Percentiles rank a stretch among this genome's conserved stretches.
These are phyloP conservation scores for Pagetopsis macropterus DNA, from an alignment of 2,797 vertebrate genomes.

Conservation along the genomic window DNA sequence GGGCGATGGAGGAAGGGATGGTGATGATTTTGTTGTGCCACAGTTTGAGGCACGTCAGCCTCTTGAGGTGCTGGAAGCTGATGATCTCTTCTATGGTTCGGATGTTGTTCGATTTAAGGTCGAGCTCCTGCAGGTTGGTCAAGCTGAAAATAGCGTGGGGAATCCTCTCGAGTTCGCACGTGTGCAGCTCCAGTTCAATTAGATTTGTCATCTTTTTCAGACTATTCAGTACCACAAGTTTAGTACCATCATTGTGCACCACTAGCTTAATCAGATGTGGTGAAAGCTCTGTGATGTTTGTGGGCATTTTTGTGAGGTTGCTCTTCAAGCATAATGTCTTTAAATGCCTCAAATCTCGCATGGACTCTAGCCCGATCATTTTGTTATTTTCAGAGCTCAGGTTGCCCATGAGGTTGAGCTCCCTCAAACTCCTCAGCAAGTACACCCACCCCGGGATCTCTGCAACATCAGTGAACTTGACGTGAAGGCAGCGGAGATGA, in stretches of 20 bases:
- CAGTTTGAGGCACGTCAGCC: conserved; percentile 94
- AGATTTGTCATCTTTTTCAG: conserved; percentile 98
- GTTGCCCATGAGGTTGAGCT: conserved; percentile 93
- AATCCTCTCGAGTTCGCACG: conserved; percentile 95
- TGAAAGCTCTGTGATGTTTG: conserved; percentile 95
- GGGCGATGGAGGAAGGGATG: conserved; percentile 94
- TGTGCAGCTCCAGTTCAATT: conserved; percentile 92
- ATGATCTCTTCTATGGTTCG: conserved; percentile 97
- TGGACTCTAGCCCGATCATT: conserved; percentile 96
- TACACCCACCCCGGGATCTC: conserved; percentile 98
- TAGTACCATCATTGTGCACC: conserved; percentile 96
- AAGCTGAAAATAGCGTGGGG: conserved; percentile 98
- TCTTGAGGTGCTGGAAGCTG: conserved; percentile 97
- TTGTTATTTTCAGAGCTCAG: conserved; percentile 98
- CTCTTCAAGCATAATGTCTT: conserved; percentile 94
- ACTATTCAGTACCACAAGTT: conserved; percentile 94
- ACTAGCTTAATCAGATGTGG: conserved; percentile 92
- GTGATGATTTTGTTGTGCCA: conserved; percentile 98
- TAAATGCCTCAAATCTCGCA: conserved; percentile 93
- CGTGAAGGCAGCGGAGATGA: conserved; percentile 94
- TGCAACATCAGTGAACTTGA: conserved; percentile 96
- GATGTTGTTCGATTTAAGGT: conserved; percentile 95
- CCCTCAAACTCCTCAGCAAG: conserved; percentile 92
- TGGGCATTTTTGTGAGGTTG: conserved; percentile 97
- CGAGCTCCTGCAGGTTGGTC: conserved; percentile 94